Conservation (phyloP, 2,113 vertebrate species). For the Ammodramus savannarum region DNA sequence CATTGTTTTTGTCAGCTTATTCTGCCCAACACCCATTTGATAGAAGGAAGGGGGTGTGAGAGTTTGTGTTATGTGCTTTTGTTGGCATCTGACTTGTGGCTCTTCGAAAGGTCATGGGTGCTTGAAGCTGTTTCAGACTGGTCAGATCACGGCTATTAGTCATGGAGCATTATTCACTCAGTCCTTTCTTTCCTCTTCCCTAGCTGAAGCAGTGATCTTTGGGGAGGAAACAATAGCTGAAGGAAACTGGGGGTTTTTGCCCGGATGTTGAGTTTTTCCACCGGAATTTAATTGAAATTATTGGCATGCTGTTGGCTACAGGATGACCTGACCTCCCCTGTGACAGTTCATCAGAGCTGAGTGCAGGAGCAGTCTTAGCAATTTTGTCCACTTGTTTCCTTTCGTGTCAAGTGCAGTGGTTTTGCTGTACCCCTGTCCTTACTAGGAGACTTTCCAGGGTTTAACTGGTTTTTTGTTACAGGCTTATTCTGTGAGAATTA, state of each 20-base stretch:
- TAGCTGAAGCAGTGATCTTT: conserved; percentile 33
- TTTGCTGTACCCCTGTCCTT: background rate
- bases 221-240: conserved; percentile 55
- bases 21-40: background rate
- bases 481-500: background rate
- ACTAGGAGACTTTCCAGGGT: background rate
- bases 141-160: conserved; percentile 57
- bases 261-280: conserved; percentile 50
- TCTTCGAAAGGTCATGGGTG: conserved; percentile 34
- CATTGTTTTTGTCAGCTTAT: conserved; percentile 57
- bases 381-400: background rate
- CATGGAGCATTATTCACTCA: conserved; percentile 61
- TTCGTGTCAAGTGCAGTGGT: background rate
- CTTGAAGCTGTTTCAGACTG: conserved; percentile 41
- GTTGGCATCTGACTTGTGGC: conserved; percentile 30
- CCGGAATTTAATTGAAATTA: background rate
- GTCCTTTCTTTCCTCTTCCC: conserved; percentile 2
- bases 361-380: background rate
- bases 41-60: conserved; percentile 45
- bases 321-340: background rate
- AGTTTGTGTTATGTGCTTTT: conserved; percentile 1
- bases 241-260: background rate
- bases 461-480: background rate
- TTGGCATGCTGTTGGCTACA: background rate
- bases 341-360: background rate